Evolutionary conservation across 2,888 invertebrate species (phyloP).

Genomic region (Eristalis intricaria): DNA sequence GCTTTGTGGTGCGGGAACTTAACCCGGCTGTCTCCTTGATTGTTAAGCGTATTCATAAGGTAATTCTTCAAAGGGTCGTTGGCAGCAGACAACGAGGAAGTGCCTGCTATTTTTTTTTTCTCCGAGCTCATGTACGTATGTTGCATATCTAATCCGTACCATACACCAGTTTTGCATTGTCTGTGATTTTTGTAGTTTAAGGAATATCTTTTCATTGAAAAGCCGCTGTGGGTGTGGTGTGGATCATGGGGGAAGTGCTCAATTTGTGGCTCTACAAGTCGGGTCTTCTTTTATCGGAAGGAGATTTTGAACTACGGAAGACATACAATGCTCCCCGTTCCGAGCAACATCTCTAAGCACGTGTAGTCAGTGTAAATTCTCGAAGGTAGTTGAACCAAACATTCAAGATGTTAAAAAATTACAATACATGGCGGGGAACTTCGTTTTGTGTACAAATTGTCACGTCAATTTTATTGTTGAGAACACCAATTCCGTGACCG

Average conservation of each 20-base stretch:
- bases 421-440: no score
- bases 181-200: not conserved
- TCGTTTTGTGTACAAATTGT: no score
- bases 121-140: not conserved
- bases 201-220: not conserved
- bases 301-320: no score
- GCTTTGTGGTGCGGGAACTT: not conserved
- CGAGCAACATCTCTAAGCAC: no score
- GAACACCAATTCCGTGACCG: no score
- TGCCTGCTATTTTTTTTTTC: not conserved
- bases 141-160: not conserved
- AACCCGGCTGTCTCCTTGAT: not conserved
- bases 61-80: not conserved
- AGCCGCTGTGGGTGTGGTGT: not conserved
- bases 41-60: not conserved
- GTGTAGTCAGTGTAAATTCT: no score
- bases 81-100: not conserved
- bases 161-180: not conserved
- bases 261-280: not conserved
- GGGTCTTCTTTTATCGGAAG: no score
- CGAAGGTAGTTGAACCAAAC: no score
- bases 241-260: not conserved
- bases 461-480: no score
- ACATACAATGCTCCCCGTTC: no score
- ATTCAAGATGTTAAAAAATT: no score